Evolutionary conservation across 2,113 vertebrate genomes (phyloP).

Genomic region (Phaetusa simplex): DNA sequence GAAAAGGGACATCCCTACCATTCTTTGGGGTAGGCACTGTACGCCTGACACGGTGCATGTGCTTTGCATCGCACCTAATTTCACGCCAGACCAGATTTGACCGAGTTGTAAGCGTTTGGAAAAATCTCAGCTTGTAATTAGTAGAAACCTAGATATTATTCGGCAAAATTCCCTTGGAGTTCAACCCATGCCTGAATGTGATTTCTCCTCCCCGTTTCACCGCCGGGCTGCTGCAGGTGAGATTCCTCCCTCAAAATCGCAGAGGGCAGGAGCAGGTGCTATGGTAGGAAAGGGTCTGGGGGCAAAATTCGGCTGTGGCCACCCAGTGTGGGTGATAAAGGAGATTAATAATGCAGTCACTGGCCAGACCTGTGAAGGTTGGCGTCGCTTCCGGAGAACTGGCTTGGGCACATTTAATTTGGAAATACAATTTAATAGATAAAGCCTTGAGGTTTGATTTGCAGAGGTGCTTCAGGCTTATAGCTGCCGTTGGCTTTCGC

Average conservation of each 20-base stretch:
- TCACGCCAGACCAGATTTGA: not conserved
- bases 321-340: not conserved
- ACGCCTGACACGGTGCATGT: rapidly evolving
- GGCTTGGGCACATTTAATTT: not conserved
- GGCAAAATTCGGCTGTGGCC: not conserved
- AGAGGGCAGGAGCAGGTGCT: not conserved
- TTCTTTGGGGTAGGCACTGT: not conserved
- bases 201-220: not conserved
- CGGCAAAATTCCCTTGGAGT: not conserved
- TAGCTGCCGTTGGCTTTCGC: rapidly evolving
- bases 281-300: not conserved
- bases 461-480: not conserved
- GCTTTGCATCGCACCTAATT: not conserved
- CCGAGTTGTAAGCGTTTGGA: not conserved
- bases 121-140: not conserved
- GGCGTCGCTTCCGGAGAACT: not conserved
- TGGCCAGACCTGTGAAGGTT: not conserved
- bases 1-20: not conserved
- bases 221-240: not conserved
- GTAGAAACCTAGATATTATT: not conserved
- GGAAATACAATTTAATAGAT: not conserved
- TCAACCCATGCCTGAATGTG: not conserved
- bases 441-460: not conserved
- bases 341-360: not conserved
- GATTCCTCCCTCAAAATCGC: not conserved